Evolutionary conservation across 2,888 invertebrate species (phyloP).

Genomic region (Ariolimax columbianus): DNA sequence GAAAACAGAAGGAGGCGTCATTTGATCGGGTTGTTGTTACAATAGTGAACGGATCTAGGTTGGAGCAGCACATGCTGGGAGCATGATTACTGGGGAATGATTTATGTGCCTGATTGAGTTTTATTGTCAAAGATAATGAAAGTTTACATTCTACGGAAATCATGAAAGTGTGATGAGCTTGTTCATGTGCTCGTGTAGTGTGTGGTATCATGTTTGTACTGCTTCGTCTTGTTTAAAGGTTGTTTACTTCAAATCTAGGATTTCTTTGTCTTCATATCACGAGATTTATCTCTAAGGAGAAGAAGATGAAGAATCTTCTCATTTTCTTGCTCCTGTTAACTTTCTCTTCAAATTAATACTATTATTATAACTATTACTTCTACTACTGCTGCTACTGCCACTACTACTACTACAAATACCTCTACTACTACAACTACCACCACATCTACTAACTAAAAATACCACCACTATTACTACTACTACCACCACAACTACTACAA

Average conservation of each 20-base stretch:
- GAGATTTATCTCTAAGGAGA: too few relatives aligned
- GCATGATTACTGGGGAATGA: constrained; percentile 1
- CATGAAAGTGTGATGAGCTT: background rate
- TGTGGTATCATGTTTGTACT: background rate
- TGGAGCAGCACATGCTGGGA: constrained; percentile 2
- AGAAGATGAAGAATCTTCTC: too few relatives aligned
- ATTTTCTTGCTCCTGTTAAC: too few relatives aligned
- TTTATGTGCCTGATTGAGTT: background rate
- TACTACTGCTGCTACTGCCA: background rate
- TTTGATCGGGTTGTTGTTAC: constrained; percentile 25
- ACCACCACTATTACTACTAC: too few relatives aligned
- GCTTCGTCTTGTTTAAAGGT: background rate
- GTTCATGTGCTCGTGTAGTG: background rate
- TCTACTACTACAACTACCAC: too few relatives aligned
- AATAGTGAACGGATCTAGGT: constrained; percentile 3
- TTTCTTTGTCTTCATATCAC: background rate
- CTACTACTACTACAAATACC: too few relatives aligned
- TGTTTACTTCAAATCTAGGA: background rate
- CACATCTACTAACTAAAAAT: too few relatives aligned
- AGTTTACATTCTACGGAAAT: background rate
- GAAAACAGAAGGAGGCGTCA: constrained; percentile 36
- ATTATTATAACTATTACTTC: background rate
- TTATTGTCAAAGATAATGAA: constrained; percentile 15
- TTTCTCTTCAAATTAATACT: background rate
- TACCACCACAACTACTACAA: too few relatives aligned